Percentiles rank a stretch among this genome's conserved stretches.
phyloP scores from a whole-genome alignment of 2,113 vertebrate species.

The Alligator sinensis region DNA sequence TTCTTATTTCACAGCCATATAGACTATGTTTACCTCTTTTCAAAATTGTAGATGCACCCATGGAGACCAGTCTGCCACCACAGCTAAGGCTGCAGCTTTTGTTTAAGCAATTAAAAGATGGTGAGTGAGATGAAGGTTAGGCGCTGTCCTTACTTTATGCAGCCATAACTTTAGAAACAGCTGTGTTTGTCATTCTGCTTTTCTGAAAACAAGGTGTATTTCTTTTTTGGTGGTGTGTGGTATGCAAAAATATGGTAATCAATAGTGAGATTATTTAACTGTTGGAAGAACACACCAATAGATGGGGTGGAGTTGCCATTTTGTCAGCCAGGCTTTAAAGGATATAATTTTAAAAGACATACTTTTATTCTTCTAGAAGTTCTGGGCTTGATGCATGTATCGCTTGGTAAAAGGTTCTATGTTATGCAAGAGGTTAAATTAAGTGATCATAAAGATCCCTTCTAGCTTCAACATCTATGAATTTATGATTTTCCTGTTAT shows the following conservation, averaged over 20 bases:
- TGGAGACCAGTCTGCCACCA: too few species aligned
- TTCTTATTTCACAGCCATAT: too few species aligned
- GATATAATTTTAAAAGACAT: background rate
- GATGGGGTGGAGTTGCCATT: background rate
- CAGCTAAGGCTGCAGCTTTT: too few species aligned
- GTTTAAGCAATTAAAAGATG: too few species aligned
- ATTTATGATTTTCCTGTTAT: background rate
- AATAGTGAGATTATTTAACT: background rate
- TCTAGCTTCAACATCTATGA: background rate
- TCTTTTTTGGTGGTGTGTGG: too few species aligned
- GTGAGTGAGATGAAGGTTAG: too few species aligned
- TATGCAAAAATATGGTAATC: background rate
- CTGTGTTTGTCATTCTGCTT: too few species aligned
- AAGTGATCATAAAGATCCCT: background rate
- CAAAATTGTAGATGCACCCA: too few species aligned
- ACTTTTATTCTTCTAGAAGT: background rate
- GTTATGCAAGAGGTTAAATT: background rate
- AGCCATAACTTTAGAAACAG: too few species aligned
- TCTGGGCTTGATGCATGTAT: background rate
- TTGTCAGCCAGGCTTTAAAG: background rate
- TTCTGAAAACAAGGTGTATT: too few species aligned
- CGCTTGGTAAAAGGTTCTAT: background rate
- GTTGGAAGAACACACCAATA: background rate
- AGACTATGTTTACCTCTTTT: too few species aligned
- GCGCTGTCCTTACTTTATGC: too few species aligned